Percentiles rank a stretch among this genome's conserved stretches.
Conservation (phyloP, 2,113 vertebrate species). For the Rutilus rutilus region DNA sequence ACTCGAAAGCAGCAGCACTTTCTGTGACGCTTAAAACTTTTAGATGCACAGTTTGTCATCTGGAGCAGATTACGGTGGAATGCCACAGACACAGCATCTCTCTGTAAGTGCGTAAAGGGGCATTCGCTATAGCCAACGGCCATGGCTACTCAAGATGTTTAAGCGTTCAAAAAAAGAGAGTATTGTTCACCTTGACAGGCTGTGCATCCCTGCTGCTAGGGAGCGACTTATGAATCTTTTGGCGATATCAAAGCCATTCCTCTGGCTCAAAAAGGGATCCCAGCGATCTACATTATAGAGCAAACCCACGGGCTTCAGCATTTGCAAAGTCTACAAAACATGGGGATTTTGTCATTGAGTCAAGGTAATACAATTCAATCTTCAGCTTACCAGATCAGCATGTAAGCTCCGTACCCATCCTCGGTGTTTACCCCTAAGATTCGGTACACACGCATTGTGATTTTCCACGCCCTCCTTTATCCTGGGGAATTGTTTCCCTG, state of each 20-base stretch:
- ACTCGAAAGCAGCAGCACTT: constrained; percentile 33
- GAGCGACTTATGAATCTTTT: constrained; percentile 5
- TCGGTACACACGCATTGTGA: constrained; percentile 32
- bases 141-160: constrained; percentile 28
- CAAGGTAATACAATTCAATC: constrained; percentile 54
- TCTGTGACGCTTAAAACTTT: constrained; percentile 4
- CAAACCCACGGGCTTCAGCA: not conserved
- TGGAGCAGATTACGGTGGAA: constrained; percentile 29
- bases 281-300: constrained; percentile 9
- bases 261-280: constrained; percentile 5
- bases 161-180: not conserved
- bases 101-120: constrained; percentile 10
- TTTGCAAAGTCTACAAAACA: constrained; percentile 32
- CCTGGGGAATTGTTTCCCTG: constrained; percentile 25
- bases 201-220: constrained; percentile 13
- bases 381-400: constrained; percentile 44
- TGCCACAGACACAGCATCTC: constrained; percentile 32
- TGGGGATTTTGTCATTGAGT: constrained; percentile 40
- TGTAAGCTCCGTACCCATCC: constrained; percentile 38
- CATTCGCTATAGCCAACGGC: not conserved
- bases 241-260: constrained; percentile 7
- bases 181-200: constrained; percentile 28
- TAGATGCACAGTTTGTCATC: constrained; percentile 44
- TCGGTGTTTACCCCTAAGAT: constrained; percentile 30
- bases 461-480: constrained; percentile 29